Evolutionary conservation across 2,888 invertebrate species (phyloP).

Genomic region (Macaria liturata): DNA sequence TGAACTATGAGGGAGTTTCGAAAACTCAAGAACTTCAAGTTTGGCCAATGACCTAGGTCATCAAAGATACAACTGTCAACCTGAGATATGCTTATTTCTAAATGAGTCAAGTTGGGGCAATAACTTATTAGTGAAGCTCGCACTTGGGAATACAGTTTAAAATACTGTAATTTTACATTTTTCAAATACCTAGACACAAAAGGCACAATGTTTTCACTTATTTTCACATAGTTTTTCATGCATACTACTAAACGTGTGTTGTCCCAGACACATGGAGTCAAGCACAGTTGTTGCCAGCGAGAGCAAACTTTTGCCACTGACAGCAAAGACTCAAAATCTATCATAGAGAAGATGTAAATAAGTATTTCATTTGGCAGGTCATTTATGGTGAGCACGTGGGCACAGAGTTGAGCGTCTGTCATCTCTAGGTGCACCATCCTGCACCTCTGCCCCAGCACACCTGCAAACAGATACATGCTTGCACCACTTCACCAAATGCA

Average conservation of each 20-base stretch:
- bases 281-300: constrained; percentile 77
- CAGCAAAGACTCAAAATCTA: constrained; percentile 77
- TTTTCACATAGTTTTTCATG: constrained; percentile 80
- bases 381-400: constrained; percentile 68
- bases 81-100: constrained; percentile 82
- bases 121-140: constrained; percentile 75
- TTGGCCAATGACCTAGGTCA: constrained; percentile 76
- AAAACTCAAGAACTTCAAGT: constrained; percentile 78
- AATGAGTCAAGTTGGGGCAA: constrained; percentile 78
- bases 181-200: constrained; percentile 79
- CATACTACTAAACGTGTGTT: constrained; percentile 78
- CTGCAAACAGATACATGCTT: constrained; percentile 48
- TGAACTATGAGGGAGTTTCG: constrained; percentile 78
- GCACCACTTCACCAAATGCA: too few relatives aligned
- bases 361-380: constrained; percentile 80
- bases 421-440: constrained; percentile 79
- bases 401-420: constrained; percentile 60
- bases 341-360: constrained; percentile 80
- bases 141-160: constrained; percentile 79
- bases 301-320: constrained; percentile 75
- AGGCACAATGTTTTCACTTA: constrained; percentile 79
- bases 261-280: constrained; percentile 79
- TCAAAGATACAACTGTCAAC: constrained; percentile 81
- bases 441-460: constrained; percentile 47
- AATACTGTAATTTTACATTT: constrained; percentile 81